A percentile compares a stretch with the other conserved stretches of the same genome.
Evolutionary conservation across 1,140 invertebrate genomes (phyloP).

Genomic region (Achatina immaculata): DNA sequence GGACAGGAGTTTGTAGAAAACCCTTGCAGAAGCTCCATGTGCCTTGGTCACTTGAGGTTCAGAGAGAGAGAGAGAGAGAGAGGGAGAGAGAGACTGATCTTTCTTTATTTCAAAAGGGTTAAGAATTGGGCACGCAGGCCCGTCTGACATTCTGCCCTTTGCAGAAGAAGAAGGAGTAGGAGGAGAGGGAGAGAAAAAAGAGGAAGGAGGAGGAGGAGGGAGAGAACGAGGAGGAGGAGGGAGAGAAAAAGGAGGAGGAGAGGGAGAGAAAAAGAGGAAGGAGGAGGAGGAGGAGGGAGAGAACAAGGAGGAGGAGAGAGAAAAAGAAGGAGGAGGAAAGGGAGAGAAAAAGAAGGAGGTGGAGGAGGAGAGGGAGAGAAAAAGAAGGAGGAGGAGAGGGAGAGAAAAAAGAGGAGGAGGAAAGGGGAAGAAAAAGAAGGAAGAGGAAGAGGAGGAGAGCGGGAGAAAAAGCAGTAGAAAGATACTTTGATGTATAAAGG

Average conservation of each 20-base stretch:
- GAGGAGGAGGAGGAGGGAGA: too few species aligned
- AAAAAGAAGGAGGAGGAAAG: neutral
- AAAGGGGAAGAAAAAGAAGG: neutral
- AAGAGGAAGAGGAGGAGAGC: too few species aligned
- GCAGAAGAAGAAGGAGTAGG: neutral
- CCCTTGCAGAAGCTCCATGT: too few species aligned
- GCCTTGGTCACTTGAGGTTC: too few species aligned
- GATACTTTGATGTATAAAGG: too few species aligned
- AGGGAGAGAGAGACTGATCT: neutral
- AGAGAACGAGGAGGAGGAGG: neutral
- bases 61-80: slow-evolving; percentile 2
- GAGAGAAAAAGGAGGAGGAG: neutral
- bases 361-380: neutral
- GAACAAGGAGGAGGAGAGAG: too few species aligned
- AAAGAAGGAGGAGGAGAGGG: neutral
- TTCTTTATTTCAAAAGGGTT: too few species aligned
- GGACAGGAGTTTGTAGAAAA: too few species aligned
- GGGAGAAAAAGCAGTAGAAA: neutral
- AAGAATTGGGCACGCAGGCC: too few species aligned
- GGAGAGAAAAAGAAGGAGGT: neutral
- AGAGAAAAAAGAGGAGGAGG: neutral
- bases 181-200: neutral
- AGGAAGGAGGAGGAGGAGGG: neutral
- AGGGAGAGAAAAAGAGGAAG: too few species aligned
- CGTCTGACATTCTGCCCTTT: too few species aligned